phyloP scores from a whole-genome alignment of 2,888 invertebrate genomes.

The Nomada goodeniana region DNA sequence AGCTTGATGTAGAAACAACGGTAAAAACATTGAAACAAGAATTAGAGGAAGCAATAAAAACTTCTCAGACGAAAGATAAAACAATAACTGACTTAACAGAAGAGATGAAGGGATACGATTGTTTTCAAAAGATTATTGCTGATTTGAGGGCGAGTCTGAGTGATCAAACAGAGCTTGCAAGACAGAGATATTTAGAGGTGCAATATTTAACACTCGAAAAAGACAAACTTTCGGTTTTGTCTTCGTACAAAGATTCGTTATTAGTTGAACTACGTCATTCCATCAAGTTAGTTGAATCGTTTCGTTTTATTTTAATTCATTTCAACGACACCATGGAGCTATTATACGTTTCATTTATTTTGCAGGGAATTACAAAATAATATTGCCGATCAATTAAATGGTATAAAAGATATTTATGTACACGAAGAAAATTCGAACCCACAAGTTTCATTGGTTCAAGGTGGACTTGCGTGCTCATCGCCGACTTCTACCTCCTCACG shows the following conservation, averaged over 20 bases:
- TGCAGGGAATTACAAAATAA: slow-evolving; percentile 73
- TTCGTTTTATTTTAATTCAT: slow-evolving; percentile 1
- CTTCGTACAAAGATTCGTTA: slow-evolving; percentile 71
- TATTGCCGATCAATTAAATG: slow-evolving; percentile 68
- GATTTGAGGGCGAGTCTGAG: slow-evolving; percentile 66
- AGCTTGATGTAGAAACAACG: slow-evolving; percentile 44
- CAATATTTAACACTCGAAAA: slow-evolving; percentile 74
- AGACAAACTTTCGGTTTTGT: slow-evolving; percentile 73
- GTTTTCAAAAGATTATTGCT: slow-evolving; percentile 60
- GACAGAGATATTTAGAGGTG: slow-evolving; percentile 67
- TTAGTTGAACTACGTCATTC: slow-evolving; percentile 68
- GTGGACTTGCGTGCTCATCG: slow-evolving; percentile 72
- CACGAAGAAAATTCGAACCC: slow-evolving; percentile 52
- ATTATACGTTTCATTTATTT: slow-evolving; percentile 12
- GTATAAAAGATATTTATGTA: slow-evolving; percentile 59
- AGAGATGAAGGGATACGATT: slow-evolving; percentile 54
- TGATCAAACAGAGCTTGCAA: slow-evolving; percentile 70
- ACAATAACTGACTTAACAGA: slow-evolving; percentile 57
- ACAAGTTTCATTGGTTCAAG: slow-evolving; percentile 65
- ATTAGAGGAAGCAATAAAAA: slow-evolving; percentile 50
- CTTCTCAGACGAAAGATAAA: slow-evolving; percentile 53
- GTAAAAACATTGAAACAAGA: slow-evolving; percentile 47
- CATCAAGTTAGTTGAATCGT: slow-evolving; percentile 68
- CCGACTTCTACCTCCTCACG: slow-evolving; percentile 73
- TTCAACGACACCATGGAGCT: neutral